Evolutionary conservation across 2,113 vertebrate genomes (phyloP).

Genomic region (Lepisosteus oculatus): DNA sequence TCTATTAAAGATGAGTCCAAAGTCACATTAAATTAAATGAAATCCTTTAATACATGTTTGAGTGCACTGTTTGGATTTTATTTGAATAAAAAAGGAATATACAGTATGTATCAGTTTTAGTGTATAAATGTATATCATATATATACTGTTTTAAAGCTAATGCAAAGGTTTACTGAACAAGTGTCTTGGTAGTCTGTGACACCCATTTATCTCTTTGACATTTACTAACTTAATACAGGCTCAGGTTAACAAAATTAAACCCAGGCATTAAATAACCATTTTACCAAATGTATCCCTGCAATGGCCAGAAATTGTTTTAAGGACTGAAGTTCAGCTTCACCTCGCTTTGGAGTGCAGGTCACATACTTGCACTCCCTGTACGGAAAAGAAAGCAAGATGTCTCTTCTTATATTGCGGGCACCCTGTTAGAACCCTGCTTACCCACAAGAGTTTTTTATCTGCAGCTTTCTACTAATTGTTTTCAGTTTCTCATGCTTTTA

Average conservation of each 20-base stretch:
- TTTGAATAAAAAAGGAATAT: too few relatives aligned
- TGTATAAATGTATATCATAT: too few relatives aligned
- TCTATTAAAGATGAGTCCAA: too few relatives aligned
- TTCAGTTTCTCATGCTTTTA: conserved; percentile 49
- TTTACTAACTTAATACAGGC: conserved; percentile 75
- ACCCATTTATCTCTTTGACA: conserved; percentile 78
- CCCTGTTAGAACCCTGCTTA: not conserved
- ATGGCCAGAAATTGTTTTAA: conserved; percentile 38
- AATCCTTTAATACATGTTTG: too few relatives aligned
- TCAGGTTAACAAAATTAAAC: conserved; percentile 75
- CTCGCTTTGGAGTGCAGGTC: conserved; percentile 25
- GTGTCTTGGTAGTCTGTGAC: conserved; percentile 51
- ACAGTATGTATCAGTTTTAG: too few relatives aligned
- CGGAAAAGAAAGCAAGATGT: conserved; percentile 30
- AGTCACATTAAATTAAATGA: too few relatives aligned
- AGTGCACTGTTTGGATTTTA: not conserved
- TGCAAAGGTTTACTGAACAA: not conserved
- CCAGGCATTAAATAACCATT: conserved; percentile 74
- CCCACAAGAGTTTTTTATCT: conserved; percentile 23
- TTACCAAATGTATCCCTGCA: conserved; percentile 40
- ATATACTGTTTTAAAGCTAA: not conserved
- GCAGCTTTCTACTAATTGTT: conserved; percentile 55
- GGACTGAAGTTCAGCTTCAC: not conserved
- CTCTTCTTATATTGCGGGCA: not conserved
- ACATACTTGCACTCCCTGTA: conserved; percentile 17